These are phyloP conservation scores for Recurvirostra avosetta DNA, from an alignment of 2,113 vertebrate genomes.

Conservation along the genomic window DNA sequence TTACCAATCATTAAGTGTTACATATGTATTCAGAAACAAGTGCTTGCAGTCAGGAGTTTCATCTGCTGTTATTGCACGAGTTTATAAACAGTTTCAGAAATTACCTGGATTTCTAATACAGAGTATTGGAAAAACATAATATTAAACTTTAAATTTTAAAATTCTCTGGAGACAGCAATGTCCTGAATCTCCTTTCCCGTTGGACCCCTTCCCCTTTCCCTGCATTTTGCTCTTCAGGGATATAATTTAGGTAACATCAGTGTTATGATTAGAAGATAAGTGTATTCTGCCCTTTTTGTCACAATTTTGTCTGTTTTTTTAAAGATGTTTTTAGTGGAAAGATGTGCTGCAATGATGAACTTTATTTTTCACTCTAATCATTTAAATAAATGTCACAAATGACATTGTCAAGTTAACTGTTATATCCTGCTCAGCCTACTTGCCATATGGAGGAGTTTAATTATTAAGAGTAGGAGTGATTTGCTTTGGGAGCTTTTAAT, in stretches of 20 bases:
- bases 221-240: not conserved
- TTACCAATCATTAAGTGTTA: not conserved
- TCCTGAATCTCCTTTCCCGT: not conserved
- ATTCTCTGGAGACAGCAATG: not conserved
- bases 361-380: not conserved
- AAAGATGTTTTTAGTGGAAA: not conserved
- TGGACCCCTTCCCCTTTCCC: not conserved
- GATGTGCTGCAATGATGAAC: not conserved
- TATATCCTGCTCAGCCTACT: constrained; percentile 54
- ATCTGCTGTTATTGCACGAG: not conserved
- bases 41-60: not conserved
- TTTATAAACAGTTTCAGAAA: not conserved
- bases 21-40: not conserved
- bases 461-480: constrained; percentile 62
- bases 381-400: constrained; percentile 35
- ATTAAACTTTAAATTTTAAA: not conserved
- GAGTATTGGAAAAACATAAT: not conserved
- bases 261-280: constrained; percentile 17
- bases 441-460: constrained; percentile 60
- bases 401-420: constrained; percentile 40
- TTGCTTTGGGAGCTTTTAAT: constrained; percentile 58
- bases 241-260: not conserved
- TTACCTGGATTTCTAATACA: not conserved
- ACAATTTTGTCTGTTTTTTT: not conserved
- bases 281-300: not conserved